phyloP scores from a whole-genome alignment of 2,888 invertebrate genomes.

The Odontothrips loti region DNA sequence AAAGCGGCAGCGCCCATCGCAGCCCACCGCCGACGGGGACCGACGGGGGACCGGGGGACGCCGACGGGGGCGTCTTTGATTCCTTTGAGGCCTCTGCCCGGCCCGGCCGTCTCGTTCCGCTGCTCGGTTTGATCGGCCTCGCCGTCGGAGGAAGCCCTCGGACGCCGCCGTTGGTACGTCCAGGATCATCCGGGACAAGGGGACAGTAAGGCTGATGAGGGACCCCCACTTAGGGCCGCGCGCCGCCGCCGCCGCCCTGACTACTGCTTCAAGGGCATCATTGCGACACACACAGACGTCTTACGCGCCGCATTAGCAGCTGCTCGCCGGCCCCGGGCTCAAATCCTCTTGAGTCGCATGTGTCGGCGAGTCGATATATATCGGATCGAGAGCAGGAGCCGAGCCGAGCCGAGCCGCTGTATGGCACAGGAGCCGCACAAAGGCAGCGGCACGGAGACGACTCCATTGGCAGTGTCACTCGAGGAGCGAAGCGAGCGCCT shows the following conservation, averaged over 20 bases:
- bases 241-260: no score
- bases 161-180: background rate
- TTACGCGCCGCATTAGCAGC: no score
- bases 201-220: no score
- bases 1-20: background rate
- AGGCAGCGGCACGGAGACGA: background rate
- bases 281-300: no score
- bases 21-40: background rate
- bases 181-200: background rate
- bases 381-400: background rate
- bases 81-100: background rate
- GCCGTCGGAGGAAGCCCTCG: no score
- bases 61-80: background rate
- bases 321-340: no score
- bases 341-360: background rate
- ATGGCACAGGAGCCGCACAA: background rate
- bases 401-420: no score
- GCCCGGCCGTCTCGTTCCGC: background rate
- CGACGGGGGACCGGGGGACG: background rate
- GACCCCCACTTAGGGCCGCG: no score
- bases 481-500: background rate
- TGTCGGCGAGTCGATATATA: background rate
- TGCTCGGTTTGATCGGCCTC: constrained; percentile 5
- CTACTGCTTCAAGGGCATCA: no score
- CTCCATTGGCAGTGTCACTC: background rate